phyloP scores from a whole-genome alignment of 2,888 invertebrate species.

The Brachycybe producta region DNA sequence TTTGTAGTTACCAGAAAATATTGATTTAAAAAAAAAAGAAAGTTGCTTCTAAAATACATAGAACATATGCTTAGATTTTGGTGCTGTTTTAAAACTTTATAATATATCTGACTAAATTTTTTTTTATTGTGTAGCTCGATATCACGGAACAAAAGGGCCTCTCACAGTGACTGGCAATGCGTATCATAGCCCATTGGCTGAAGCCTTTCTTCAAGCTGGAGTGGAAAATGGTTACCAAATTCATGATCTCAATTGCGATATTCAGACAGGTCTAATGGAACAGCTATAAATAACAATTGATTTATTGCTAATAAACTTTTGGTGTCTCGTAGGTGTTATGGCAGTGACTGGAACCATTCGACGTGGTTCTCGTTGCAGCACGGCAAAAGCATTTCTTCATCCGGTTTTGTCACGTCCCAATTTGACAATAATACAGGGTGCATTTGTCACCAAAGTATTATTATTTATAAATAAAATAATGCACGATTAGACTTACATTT shows the following conservation, averaged over 20 bases:
- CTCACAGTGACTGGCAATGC: slow-evolving; percentile 22
- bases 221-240: slow-evolving; percentile 22
- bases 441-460: slow-evolving; percentile 39
- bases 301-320: no score
- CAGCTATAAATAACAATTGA: no score
- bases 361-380: slow-evolving; percentile 24
- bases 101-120: not conserved
- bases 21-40: no score
- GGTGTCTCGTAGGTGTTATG: slow-evolving; percentile 3
- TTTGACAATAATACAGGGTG: slow-evolving; percentile 43
- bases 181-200: slow-evolving; percentile 22
- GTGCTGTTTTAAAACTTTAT: not conserved
- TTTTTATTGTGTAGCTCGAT: slow-evolving; percentile 13
- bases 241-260: slow-evolving; percentile 24
- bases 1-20: no score
- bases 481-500: no score
- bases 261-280: slow-evolving; percentile 22
- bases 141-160: slow-evolving; percentile 23
- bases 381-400: slow-evolving; percentile 38
- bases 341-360: slow-evolving; percentile 21
- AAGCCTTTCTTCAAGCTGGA: slow-evolving; percentile 23
- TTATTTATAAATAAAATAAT: no score
- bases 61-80: no score
- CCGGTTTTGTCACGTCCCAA: slow-evolving; percentile 42
- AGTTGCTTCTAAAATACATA: no score